Base-by-base conservation (phyloP, 1,140 invertebrate genomes). In the Pogonognathellus flavescens region DNA sequence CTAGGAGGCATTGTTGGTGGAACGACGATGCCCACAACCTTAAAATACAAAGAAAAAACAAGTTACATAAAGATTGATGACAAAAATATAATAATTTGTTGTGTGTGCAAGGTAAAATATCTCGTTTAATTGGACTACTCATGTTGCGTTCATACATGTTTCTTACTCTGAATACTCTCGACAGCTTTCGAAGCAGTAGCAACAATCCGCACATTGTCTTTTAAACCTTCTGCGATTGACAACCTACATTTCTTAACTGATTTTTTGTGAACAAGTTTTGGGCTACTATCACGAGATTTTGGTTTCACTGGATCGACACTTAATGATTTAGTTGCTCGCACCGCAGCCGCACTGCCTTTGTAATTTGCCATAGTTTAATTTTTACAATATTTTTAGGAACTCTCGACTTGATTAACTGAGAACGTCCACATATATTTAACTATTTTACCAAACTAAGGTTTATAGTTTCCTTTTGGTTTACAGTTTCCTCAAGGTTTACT, bases 1-100 rank as follows among this genome's bases (percentile, higher is more conserved):
- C 86, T 88, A 13, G 87, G 86, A 49, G 88, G 88, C 87, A 88
- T 87, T 8, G 88, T 89, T 16, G 88, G 88, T 14, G 87, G 86
- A 22, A 87, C 86, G 53, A 85, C 80, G 18, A 89, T 88, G 70
- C 88, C 88, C 52, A 88, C 88, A 66, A 88, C 82, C 88, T 88
- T 13, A 25, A 60, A 59, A 59, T 59, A 70, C n/a, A 80, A 85
- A n/a, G n/a, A n/a, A 83, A 41, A 85, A 31, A 70, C 11, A 18
- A 70, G 7, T 3, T 57, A 4, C 10, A 14, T 2, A 57, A 57
- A 1, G 3, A n/a, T 57, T 13, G 2, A 14, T 57, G 3, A 2
- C n/a, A 14, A 57, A 57, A 57, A 57, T 57, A 57, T 2, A 57
- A 57, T 2, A 57, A 57, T 2, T 57, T 13, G 1, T 57, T 13